Evolutionary conservation across 2,797 vertebrate genomes (phyloP), one percentile per base, ranked within the genome.

Genomic region (Chelidonichthys spinosus): DNA sequence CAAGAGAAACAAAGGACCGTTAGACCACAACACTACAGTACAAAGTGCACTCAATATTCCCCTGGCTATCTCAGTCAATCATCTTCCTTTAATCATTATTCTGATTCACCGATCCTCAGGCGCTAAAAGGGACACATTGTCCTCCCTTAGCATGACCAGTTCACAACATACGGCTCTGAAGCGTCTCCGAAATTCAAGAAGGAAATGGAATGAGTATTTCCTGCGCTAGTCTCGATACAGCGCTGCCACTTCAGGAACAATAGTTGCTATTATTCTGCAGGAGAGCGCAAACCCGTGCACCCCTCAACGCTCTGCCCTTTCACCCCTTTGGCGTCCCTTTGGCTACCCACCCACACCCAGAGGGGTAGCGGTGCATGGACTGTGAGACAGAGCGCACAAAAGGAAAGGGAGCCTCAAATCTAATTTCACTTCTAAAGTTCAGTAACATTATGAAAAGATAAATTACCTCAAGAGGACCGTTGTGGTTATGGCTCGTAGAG

Each of bases 221-320:
- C 69, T 37, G 72, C 25, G 72, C 77, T 77, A 59, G 72, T 72
- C 68, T 67, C 53, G 70, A 82, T 76, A 75, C 76, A 75, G 63
- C 25, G 60, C 83, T 77, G 71, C 77, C 79, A 72, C 71, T 84
- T 83, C 44, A 69, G 58, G 80, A 84, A 90, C 87, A 92, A 87
- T 86, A 77, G 69, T 54, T 60, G 63, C 71, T 78, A 86, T 90
- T 91, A 76, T 90, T 82, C 81, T 58, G 60, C 65, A 44, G 53
- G 32, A 89, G 79, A 79, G 71, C 80, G 72, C 62, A 85, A 84
- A 85, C 80, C 63, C 67, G 56, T 76, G 72, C 68, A 77, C 73
- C 79, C 76, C 67, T 81, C 63, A 79, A 78, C 86, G 62, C 73
- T 63, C 72, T 81, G 76, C 63, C 81, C 86, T 88, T 84, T 89